Conservation (phyloP, 1,140 invertebrate genomes). For the Leptinotarsa texana region DNA sequence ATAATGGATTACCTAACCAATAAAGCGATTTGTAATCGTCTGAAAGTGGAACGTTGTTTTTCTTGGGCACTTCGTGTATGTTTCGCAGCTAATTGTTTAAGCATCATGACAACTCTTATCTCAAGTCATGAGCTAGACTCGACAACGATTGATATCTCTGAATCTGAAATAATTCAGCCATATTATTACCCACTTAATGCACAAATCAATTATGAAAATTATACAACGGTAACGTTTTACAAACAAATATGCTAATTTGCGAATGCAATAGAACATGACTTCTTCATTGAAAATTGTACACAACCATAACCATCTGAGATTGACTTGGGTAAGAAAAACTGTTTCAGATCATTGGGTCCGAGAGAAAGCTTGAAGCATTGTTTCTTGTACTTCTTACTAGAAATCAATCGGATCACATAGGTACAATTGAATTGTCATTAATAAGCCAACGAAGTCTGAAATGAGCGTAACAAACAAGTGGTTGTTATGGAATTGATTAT, state of each 20-base stretch:
- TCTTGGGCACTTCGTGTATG: not conserved
- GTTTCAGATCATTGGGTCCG: slow-evolving; percentile 16
- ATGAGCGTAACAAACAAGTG: slow-evolving; percentile 13
- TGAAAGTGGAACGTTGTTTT: slow-evolving; percentile 6
- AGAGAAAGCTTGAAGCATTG: slow-evolving; percentile 9
- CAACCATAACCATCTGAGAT: slow-evolving; percentile 12
- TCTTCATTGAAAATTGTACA: slow-evolving; percentile 17
- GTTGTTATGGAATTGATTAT: slow-evolving; percentile 20
- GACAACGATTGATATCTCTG: not conserved
- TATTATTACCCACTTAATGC: slow-evolving; percentile 18
- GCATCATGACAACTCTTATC: slow-evolving; percentile 7
- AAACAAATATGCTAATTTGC: slow-evolving; percentile 17
- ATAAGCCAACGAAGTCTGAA: slow-evolving; percentile 13
- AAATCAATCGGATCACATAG: slow-evolving; percentile 21
- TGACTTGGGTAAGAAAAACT: slow-evolving; percentile 12
- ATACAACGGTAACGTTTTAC: slow-evolving; percentile 11
- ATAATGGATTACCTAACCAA: not conserved
- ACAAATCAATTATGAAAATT: slow-evolving; percentile 26
- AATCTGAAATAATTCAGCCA: slow-evolving; percentile 2
- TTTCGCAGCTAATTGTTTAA: not conserved
- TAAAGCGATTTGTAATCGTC: not conserved
- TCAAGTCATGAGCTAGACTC: not conserved
- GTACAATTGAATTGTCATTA: slow-evolving; percentile 19
- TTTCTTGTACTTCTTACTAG: slow-evolving; percentile 7
- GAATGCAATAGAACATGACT: slow-evolving; percentile 16